Percentiles rank a stretch among this genome's conserved stretches.
Evolutionary conservation across 2,797 vertebrate species (phyloP).

Genomic region (Hyperoplus immaculatus): DNA sequence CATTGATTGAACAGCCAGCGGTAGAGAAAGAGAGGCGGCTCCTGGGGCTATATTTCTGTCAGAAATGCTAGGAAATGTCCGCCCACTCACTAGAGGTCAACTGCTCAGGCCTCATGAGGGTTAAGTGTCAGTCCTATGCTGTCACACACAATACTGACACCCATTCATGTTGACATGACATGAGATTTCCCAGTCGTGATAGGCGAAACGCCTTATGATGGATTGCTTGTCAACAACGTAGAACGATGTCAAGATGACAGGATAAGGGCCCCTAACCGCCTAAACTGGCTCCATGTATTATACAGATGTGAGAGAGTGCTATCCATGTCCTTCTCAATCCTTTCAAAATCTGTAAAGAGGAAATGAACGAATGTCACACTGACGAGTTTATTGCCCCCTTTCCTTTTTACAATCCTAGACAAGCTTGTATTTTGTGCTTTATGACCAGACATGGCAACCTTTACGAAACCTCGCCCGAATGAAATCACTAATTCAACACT

Average conservation of each 20-base stretch:
- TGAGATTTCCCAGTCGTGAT: neutral
- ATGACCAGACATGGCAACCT: constrained; percentile 15
- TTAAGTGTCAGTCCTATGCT: neutral
- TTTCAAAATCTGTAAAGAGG: neutral
- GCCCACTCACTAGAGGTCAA: constrained; percentile 51
- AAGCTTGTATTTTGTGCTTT: neutral
- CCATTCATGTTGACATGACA: no score
- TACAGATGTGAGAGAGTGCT: no score
- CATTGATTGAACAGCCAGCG: constrained; percentile 44
- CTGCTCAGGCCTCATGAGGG: constrained; percentile 14
- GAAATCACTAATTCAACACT: constrained; percentile 42
- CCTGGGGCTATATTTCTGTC: constrained; percentile 63
- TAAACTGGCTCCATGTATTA: no score
- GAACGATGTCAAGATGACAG: neutral
- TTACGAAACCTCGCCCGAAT: constrained; percentile 16
- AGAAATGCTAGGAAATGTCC: constrained; percentile 41
- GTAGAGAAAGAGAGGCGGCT: constrained; percentile 34
- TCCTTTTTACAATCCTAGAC: neutral
- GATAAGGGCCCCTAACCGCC: no score
- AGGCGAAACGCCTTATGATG: neutral
- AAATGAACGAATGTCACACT: neutral
- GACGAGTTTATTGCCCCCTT: neutral
- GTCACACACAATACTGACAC: neutral
- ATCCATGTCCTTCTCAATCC: no score
- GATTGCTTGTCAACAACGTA: neutral